Conservation (phyloP, 1,140 invertebrate genomes). For the Atta cephalotes region DNA sequence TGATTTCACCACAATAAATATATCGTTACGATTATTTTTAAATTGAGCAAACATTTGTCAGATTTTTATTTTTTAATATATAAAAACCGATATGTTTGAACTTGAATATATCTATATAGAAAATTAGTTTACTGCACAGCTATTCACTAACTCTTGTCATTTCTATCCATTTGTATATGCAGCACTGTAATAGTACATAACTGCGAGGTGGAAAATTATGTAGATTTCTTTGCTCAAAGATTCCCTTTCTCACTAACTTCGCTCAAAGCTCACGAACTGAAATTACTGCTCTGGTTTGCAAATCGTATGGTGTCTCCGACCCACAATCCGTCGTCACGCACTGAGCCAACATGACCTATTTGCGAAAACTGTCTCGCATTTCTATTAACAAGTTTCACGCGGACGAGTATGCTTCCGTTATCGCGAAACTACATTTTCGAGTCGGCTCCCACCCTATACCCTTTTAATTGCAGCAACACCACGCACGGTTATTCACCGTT, state of each 20-base stretch:
- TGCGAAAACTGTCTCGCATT: slow-evolving; percentile 62
- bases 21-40: background rate
- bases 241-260: background rate
- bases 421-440: slow-evolving; percentile 57
- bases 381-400: slow-evolving; percentile 63
- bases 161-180: background rate
- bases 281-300: slow-evolving; percentile 38
- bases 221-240: background rate
- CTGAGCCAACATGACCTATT: slow-evolving; percentile 45
- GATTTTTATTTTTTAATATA: background rate
- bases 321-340: slow-evolving; percentile 44
- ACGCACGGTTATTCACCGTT: background rate
- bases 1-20: background rate
- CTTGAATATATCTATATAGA: background rate
- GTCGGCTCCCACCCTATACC: slow-evolving; percentile 41
- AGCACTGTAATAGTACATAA: background rate
- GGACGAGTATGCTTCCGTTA: slow-evolving; percentile 45
- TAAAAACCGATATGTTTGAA: background rate
- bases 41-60: background rate
- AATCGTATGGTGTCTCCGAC: slow-evolving; percentile 31
- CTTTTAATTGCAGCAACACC: slow-evolving; percentile 43
- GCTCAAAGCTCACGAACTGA: slow-evolving; percentile 37
- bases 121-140: background rate
- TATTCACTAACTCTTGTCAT: background rate
- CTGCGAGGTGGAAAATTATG: slow-evolving; percentile 1